Percentiles rank a stretch among this genome's conserved stretches.
These are phyloP conservation scores for Scaptodrosophila lebanonensis DNA, from an alignment of 1,140 invertebrate genomes.

Conservation along the genomic window DNA sequence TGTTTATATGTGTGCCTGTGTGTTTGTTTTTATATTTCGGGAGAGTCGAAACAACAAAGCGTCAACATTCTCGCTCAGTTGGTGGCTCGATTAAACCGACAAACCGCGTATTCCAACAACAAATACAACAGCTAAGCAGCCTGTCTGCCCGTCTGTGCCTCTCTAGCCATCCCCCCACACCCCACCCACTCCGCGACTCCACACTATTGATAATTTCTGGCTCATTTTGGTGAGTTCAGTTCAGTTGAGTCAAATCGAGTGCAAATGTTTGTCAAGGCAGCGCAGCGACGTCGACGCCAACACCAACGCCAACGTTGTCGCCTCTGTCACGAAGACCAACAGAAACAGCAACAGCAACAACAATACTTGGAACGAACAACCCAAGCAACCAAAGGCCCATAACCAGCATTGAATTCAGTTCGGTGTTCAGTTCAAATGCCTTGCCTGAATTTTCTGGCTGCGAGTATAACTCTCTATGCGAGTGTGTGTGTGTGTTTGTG, in stretches of 20 bases:
- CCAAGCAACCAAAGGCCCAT: slow-evolving; percentile 3
- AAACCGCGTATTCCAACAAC: too few relatives aligned
- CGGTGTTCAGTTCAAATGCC: slow-evolving; percentile 43
- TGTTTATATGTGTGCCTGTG: too few relatives aligned
- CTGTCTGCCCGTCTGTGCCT: too few relatives aligned
- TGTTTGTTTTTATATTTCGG: too few relatives aligned
- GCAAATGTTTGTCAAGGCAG: slow-evolving; percentile 27
- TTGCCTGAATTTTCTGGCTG: not conserved
- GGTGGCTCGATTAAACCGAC: too few relatives aligned
- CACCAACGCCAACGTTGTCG: not conserved
- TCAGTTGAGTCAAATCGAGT: slow-evolving; percentile 42
- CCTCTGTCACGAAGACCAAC: not conserved
- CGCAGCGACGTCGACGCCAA: slow-evolving; percentile 1
- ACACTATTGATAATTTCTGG: slow-evolving; percentile 55
- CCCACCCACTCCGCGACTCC: not conserved
- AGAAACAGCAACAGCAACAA: not conserved
- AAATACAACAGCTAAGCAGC: too few relatives aligned
- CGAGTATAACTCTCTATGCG: not conserved
- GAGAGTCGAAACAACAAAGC: too few relatives aligned
- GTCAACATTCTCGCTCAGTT: too few relatives aligned
- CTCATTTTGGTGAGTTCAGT: too few relatives aligned
- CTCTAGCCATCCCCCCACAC: not conserved
- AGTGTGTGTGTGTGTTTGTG: slow-evolving; percentile 1
- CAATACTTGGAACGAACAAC: slow-evolving; percentile 8
- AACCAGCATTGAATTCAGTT: slow-evolving; percentile 40